Conservation (phyloP, 2,888 invertebrate genomes). For the Drosophila nr. medialis region DNA sequence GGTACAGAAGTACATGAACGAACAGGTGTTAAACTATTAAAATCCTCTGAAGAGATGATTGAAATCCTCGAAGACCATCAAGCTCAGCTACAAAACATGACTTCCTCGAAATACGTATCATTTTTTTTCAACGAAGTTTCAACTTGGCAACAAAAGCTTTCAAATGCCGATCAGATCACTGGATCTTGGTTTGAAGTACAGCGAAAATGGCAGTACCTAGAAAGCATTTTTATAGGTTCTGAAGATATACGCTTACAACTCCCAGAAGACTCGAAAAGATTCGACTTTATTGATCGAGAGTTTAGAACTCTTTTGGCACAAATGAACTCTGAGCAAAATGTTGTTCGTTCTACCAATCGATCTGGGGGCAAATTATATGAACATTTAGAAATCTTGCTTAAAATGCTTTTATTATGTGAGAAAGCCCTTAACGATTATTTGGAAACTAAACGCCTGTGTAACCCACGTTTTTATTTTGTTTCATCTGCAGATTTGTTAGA, state of each 20-base stretch:
- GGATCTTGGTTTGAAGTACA: constrained; percentile 95
- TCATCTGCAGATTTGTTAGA: constrained; percentile 96
- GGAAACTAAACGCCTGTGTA: constrained; percentile 96
- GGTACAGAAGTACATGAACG: constrained; percentile 92
- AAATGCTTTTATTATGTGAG: constrained; percentile 92
- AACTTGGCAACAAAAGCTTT: constrained; percentile 94
- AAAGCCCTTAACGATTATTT: constrained; percentile 97
- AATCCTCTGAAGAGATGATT: constrained; percentile 93
- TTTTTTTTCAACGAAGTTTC: constrained; percentile 94
- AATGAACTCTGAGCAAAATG: constrained; percentile 91
- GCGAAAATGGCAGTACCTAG: constrained; percentile 96
- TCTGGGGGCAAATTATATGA: constrained; percentile 90
- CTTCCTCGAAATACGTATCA: constrained; percentile 96
- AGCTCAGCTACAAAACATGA: constrained; percentile 96
- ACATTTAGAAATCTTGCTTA: constrained; percentile 90
- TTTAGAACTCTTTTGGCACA: constrained; percentile 90
- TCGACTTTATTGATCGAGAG: constrained; percentile 93
- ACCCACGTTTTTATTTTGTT: constrained; percentile 98
- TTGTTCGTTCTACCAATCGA: constrained; percentile 93
- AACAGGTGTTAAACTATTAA: constrained; percentile 91
- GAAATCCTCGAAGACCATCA: constrained; percentile 98
- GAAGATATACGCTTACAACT: constrained; percentile 96
- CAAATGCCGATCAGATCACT: constrained; percentile 94
- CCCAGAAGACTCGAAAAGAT: constrained; percentile 95
- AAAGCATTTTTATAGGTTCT: constrained; percentile 97